A percentile compares a stretch with the other conserved stretches of the same genome.
These are phyloP conservation scores for Octonoba sinensis DNA, from an alignment of 2,888 invertebrate species.

Conservation along the genomic window DNA sequence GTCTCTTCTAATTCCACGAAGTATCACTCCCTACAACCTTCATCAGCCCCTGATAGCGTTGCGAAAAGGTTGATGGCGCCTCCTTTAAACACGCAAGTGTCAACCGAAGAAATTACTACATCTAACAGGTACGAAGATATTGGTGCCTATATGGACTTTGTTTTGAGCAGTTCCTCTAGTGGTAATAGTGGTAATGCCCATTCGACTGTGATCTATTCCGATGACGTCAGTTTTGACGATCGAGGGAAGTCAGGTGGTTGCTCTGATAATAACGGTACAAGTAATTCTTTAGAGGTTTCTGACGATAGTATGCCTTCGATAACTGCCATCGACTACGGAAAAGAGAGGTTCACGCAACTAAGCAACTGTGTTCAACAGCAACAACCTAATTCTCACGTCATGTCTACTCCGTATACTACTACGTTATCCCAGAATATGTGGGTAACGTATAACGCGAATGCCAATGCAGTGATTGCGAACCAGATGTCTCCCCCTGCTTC, in stretches of 20 bases:
- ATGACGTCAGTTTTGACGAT: slow-evolving; percentile 45
- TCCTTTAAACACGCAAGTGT: slow-evolving; percentile 19
- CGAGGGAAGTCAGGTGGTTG: slow-evolving; percentile 39
- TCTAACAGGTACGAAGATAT: slow-evolving; percentile 51
- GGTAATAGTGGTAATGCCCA: slow-evolving; percentile 24
- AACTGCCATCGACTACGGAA: slow-evolving; percentile 14
- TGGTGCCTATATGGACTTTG: slow-evolving; percentile 55
- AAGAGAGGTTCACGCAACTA: slow-evolving; percentile 48
- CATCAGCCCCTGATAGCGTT: slow-evolving; percentile 23
- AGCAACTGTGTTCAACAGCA: slow-evolving; percentile 36
- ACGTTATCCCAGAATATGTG: slow-evolving; percentile 41
- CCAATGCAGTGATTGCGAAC: slow-evolving; percentile 52
- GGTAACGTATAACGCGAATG: slow-evolving; percentile 42
- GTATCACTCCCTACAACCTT: not conserved
- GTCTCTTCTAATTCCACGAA: slow-evolving; percentile 23
- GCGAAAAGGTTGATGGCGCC: slow-evolving; percentile 45
- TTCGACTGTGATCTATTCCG: slow-evolving; percentile 49
- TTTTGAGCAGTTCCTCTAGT: slow-evolving; percentile 42
- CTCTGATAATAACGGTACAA: not conserved
- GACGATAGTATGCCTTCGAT: slow-evolving; percentile 22
- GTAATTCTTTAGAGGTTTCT: not conserved
- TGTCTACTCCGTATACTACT: slow-evolving; percentile 25
- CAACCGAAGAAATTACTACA: slow-evolving; percentile 21
- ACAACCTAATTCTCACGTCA: slow-evolving; percentile 24
- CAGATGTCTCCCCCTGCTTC: slow-evolving; percentile 67